These are phyloP conservation scores for Oreocharis arfaki DNA, from an alignment of 2,113 vertebrate genomes.

Conservation along the genomic window DNA sequence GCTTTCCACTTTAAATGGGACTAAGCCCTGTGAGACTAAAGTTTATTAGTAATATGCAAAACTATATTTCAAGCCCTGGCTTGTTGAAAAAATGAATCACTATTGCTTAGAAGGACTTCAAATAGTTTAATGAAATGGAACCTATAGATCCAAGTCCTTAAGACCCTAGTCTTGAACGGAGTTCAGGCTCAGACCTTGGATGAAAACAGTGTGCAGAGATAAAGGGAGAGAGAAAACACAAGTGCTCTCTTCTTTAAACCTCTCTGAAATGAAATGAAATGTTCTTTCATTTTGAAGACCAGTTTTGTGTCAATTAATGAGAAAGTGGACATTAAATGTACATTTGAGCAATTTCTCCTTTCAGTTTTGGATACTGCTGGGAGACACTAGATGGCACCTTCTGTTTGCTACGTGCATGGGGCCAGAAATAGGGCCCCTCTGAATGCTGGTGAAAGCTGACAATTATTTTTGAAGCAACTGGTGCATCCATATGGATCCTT, in stretches of 20 bases:
- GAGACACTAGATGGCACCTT: slow-evolving; percentile 66
- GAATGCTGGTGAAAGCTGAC: slow-evolving; percentile 51
- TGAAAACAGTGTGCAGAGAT: not conserved
- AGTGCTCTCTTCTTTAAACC: not conserved
- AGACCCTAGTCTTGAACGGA: not conserved
- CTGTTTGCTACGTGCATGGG: slow-evolving; percentile 22
- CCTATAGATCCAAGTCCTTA: not conserved
- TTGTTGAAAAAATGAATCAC: not conserved
- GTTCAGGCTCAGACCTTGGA: not conserved
- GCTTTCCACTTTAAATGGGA: not conserved
- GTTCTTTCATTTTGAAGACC: not conserved
- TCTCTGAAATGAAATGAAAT: not conserved
- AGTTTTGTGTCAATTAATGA: not conserved
- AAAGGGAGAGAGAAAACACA: not conserved
- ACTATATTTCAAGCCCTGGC: not conserved
- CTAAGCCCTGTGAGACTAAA: not conserved
- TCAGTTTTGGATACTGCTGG: not conserved
- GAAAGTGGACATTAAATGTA: not conserved
- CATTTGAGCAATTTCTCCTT: not conserved
- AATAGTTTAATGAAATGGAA: not conserved
- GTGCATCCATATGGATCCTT: slow-evolving; percentile 49
- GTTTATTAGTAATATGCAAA: not conserved
- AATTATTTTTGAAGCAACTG: slow-evolving; percentile 61
- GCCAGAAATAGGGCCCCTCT: slow-evolving; percentile 59
- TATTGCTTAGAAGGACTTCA: not conserved